Evolutionary conservation across 2,797 vertebrate species (phyloP), one percentile per base, ranked within the genome.

Genomic region (Lepilemur ruficaudatus): DNA sequence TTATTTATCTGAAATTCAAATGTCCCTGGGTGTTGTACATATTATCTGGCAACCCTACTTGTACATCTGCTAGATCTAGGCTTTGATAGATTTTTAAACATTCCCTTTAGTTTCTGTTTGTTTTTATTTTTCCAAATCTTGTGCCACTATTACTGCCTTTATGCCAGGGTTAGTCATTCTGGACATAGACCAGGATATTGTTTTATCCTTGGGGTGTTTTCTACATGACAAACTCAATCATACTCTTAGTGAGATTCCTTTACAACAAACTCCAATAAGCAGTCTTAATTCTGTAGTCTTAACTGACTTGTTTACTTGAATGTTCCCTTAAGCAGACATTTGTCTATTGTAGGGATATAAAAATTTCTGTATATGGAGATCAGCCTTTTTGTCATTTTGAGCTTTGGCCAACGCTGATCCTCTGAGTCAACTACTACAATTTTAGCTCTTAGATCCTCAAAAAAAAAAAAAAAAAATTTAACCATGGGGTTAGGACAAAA

Each of bases 401-500:
- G 32, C 20, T 92, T 93, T 89, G 57, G 48, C 38, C 57, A 84
- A 46, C 46, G 43, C 20, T 50, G 17, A 79, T 38, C 25, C 84
- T 90, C 88, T 98, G 95, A 96, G 96, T 93, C 97, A 92, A 63
- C 83, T 98, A 97, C 92, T 97, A 97, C 81, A 95, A 89, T 96
- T 98, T 97, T 97, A 98, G 96, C 55, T 98, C 93, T 96, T 35
- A 97, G 87, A 85, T 32, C 23, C 88, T 94, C 83, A 94, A 78
- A 97, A 97, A 96, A 65, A 82, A 50, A 98, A 97, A 67, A 57
- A 25, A 57, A 25, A 63, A 65, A n/a, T 72, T 55, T 94, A 98
- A 97, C 97, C 86, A 97, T 55, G 89, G 93, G 88, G 91, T 98
- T 98, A 98, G 95, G 78, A 95, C 81, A 90, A 97, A 96, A 94